phyloP scores from a whole-genome alignment of 1,140 invertebrate species.

The Cotesia vestalis region DNA sequence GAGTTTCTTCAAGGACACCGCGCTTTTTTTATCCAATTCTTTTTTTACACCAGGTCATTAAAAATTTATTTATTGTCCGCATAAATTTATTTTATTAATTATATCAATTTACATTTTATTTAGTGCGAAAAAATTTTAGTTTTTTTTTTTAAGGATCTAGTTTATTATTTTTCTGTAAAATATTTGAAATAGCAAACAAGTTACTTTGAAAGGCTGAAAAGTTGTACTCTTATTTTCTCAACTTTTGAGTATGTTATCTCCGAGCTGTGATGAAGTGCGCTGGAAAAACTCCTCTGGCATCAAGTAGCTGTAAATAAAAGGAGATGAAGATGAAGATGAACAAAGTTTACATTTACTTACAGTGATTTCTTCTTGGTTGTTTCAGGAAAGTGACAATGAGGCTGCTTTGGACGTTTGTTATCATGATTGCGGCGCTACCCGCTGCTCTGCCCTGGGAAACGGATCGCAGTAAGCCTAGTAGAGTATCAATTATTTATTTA shows the following conservation, averaged over 20 bases:
- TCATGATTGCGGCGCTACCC: conserved; percentile 51
- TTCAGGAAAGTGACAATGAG: conserved; percentile 48
- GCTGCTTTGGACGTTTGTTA: conserved; percentile 53
- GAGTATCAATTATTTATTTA: conserved; percentile 42
- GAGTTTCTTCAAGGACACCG: conserved; percentile 20
- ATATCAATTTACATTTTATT: not conserved
- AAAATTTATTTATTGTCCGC: not conserved
- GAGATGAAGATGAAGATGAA: too few relatives aligned
- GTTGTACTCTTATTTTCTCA: not conserved
- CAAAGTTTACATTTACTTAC: too few relatives aligned
- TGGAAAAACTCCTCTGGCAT: not conserved
- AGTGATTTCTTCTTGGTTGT: conserved; percentile 20
- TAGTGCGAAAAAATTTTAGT: conserved; percentile 18
- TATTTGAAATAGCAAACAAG: too few relatives aligned
- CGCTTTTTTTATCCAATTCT: not conserved
- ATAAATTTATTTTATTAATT: conserved; percentile 1
- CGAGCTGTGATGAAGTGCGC: not conserved
- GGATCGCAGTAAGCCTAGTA: conserved; percentile 57
- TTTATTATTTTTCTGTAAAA: too few relatives aligned
- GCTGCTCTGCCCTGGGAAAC: conserved; percentile 51
- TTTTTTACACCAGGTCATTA: not conserved
- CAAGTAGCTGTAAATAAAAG: too few relatives aligned
- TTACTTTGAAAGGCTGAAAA: not conserved
- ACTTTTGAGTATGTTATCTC: conserved; percentile 15
- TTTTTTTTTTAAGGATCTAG: too few relatives aligned